Evolutionary conservation across 1,140 invertebrate species (phyloP).

Genomic region (Drosophila triauraria): DNA sequence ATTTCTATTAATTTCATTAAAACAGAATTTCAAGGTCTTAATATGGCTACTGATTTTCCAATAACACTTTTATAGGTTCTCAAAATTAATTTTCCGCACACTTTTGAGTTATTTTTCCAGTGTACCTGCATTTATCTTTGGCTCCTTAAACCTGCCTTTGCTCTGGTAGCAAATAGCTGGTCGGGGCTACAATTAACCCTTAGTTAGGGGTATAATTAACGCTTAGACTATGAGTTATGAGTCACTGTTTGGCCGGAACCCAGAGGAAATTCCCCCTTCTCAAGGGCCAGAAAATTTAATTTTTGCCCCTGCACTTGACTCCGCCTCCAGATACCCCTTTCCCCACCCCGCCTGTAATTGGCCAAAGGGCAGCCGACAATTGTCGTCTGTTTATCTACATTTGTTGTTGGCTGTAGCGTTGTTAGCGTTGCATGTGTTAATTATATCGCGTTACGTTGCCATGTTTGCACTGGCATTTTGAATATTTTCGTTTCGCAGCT

Average conservation of each 20-base stretch:
- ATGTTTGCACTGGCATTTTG: slow-evolving; percentile 42
- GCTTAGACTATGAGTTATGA: slow-evolving; percentile 24
- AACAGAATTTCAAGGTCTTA: too few relatives aligned
- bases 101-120: neutral
- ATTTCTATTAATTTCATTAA: too few relatives aligned
- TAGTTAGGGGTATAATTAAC: slow-evolving; percentile 37
- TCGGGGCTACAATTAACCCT: slow-evolving; percentile 15
- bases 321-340: neutral
- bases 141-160: slow-evolving; percentile 40
- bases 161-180: slow-evolving; percentile 1
- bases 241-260: slow-evolving; percentile 20
- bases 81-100: too few relatives aligned
- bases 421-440: slow-evolving; percentile 45
- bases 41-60: neutral
- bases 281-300: slow-evolving; percentile 32
- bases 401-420: slow-evolving; percentile 29
- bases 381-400: slow-evolving; percentile 43
- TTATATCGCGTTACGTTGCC: slow-evolving; percentile 54
- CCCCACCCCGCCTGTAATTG: slow-evolving; percentile 49
- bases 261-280: slow-evolving; percentile 36
- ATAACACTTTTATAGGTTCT: neutral
- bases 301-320: slow-evolving; percentile 42
- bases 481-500: slow-evolving; percentile 31
- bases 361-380: slow-evolving; percentile 66
- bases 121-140: slow-evolving; percentile 2